These are phyloP conservation scores for Tethya wilhelma DNA, from an alignment of 37 sponge, comb jelly and placozoan genomes.

Conservation along the genomic window DNA sequence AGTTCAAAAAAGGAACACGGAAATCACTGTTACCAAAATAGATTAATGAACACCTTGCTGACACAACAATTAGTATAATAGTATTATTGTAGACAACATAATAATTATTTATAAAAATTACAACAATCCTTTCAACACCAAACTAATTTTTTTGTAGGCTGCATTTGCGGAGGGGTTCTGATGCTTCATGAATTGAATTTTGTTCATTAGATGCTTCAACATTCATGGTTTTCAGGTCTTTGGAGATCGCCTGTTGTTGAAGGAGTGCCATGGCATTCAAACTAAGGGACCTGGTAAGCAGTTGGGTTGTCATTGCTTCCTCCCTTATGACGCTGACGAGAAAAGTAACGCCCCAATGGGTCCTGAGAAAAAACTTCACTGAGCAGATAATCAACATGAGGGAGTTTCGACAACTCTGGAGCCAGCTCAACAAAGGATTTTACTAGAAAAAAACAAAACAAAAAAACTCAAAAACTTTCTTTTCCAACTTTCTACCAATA, in stretches of 20 bases:
- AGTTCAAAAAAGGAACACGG: not conserved
- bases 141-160: too few relatives aligned
- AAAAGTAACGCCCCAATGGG: slow-evolving; percentile 1
- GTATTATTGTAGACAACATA: too few relatives aligned
- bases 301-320: slow-evolving; percentile 39
- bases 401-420: not conserved
- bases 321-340: slow-evolving; percentile 42
- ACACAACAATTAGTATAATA: too few relatives aligned
- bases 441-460: not conserved
- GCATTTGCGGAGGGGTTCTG: too few relatives aligned
- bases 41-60: too few relatives aligned
- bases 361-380: slow-evolving; percentile 16
- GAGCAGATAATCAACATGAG: not conserved
- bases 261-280: too few relatives aligned
- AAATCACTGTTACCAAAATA: not conserved
- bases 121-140: too few relatives aligned
- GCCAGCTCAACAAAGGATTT: slow-evolving; percentile 8
- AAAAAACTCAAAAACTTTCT: not conserved
- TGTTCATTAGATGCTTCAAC: too few relatives aligned
- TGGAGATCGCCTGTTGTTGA: too few relatives aligned
- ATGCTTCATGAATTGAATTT: too few relatives aligned
- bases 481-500: not conserved
- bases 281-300: slow-evolving; percentile 19
- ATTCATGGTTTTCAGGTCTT: too few relatives aligned
- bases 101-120: too few relatives aligned